Conservation (phyloP, 2,797 vertebrate species). For the Spondyliosoma cantharus region DNA sequence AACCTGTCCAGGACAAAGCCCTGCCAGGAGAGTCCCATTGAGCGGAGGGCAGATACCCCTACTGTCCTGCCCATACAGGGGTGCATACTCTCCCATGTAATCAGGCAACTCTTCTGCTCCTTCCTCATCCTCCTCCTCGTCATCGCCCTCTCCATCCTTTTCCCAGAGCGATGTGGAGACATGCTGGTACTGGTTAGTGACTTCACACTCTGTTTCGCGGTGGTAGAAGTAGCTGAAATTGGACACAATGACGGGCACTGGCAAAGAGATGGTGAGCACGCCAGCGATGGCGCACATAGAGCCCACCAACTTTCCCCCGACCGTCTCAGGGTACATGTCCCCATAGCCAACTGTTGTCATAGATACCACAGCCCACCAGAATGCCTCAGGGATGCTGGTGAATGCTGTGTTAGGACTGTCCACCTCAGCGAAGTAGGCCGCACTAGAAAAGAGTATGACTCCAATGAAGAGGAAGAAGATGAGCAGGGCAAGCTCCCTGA, state of each 20-base stretch:
- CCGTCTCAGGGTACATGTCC: constrained; percentile 92
- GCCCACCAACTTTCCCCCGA: constrained; percentile 93
- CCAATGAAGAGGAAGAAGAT: constrained; percentile 98
- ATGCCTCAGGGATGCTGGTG: constrained; percentile 94
- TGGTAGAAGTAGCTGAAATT: constrained; percentile 98
- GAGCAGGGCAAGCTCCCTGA: constrained; percentile 92
- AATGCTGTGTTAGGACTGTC: constrained; percentile 87
- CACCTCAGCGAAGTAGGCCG: constrained; percentile 94
- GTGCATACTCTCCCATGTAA: constrained; percentile 66
- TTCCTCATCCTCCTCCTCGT: constrained; percentile 48
- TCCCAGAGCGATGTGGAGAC: constrained; percentile 86
- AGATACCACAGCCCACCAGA: constrained; percentile 97
- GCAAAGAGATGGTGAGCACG: constrained; percentile 94
- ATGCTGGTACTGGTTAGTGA: constrained; percentile 84
- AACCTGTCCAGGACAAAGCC: constrained; percentile 74
- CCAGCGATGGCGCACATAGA: constrained; percentile 96
- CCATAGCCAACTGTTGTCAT: constrained; percentile 97
- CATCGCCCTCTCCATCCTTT: constrained; percentile 63
- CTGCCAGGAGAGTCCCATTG: constrained; percentile 80
- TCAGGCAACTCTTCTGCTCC: constrained; percentile 63
- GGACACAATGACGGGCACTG: constrained; percentile 94
- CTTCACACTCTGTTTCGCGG: constrained; percentile 88
- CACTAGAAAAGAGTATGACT: constrained; percentile 93
- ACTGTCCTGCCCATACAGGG: constrained; percentile 72
- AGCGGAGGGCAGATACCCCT: constrained; percentile 69